phyloP scores from a whole-genome alignment of 2,113 vertebrate genomes.

The Phodopus roborovskii region DNA sequence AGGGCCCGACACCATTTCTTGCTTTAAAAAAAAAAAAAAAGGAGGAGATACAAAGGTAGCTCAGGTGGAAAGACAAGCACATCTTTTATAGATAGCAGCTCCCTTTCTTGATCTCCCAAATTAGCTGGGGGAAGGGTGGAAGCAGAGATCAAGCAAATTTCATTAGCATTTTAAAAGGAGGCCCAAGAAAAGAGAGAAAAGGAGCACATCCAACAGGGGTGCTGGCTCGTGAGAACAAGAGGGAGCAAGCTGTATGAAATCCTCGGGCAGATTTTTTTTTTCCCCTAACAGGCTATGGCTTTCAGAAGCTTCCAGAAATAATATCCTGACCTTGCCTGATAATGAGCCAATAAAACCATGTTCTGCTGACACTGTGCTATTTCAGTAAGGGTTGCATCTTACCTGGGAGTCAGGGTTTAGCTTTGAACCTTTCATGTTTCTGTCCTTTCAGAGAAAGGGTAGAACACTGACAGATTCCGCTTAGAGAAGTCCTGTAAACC shows the following conservation, averaged over 20 bases:
- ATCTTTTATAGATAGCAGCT: slow-evolving; percentile 73
- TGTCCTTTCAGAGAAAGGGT: slow-evolving; percentile 64
- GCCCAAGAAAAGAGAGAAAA: slow-evolving; percentile 53
- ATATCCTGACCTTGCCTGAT: slow-evolving; percentile 68
- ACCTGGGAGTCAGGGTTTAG: slow-evolving; percentile 56
- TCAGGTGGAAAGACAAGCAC: slow-evolving; percentile 78
- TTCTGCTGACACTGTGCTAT: slow-evolving; percentile 71
- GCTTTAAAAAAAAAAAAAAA: slow-evolving; percentile 66
- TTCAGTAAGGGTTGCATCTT: slow-evolving; percentile 68
- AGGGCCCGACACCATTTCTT: slow-evolving; percentile 76
- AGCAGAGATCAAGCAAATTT: slow-evolving; percentile 71
- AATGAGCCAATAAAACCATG: slow-evolving; percentile 69
- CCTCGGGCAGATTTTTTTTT: slow-evolving; percentile 50
- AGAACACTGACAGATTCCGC: slow-evolving; percentile 45
- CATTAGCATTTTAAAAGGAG: slow-evolving; percentile 79
- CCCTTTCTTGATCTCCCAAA: slow-evolving; percentile 75
- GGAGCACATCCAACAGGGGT: background rate
- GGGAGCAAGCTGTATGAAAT: slow-evolving; percentile 64
- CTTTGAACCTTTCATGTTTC: slow-evolving; percentile 70
- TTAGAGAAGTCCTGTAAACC: slow-evolving; percentile 55
- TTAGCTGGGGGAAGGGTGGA: slow-evolving; percentile 58
- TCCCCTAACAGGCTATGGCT: slow-evolving; percentile 69
- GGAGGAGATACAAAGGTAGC: slow-evolving; percentile 78
- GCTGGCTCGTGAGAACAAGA: slow-evolving; percentile 2
- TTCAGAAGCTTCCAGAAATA: slow-evolving; percentile 77